phyloP scores from a whole-genome alignment of 1,140 invertebrate species.

The Halictus rubicundus region DNA sequence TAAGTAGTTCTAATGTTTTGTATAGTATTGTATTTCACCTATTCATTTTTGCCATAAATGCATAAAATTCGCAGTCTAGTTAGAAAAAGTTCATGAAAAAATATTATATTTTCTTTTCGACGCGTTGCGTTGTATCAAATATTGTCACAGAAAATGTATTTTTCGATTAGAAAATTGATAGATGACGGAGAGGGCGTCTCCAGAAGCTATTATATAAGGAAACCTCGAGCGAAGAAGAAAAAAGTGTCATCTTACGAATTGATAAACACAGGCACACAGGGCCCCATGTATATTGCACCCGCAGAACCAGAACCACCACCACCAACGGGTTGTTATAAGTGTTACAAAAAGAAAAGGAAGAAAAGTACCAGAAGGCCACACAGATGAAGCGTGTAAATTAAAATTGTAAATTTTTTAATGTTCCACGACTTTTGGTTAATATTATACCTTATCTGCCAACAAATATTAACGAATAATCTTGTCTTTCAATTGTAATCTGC shows the following conservation, averaged over 20 bases:
- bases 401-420: not conserved
- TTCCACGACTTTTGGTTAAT: not conserved
- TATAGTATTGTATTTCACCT: too few species aligned
- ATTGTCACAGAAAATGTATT: not conserved
- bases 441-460: not conserved
- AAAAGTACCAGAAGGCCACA: slow-evolving; percentile 54
- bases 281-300: slow-evolving; percentile 38
- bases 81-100: too few species aligned
- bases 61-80: too few species aligned
- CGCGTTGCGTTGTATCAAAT: not conserved
- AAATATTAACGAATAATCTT: not conserved
- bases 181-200: slow-evolving; percentile 39
- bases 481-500: not conserved
- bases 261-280: slow-evolving; percentile 57
- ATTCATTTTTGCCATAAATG: too few species aligned
- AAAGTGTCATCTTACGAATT: slow-evolving; percentile 50
- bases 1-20: too few species aligned
- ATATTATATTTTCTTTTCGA: too few species aligned
- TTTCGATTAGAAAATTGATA: slow-evolving; percentile 11
- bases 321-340: slow-evolving; percentile 67
- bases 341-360: slow-evolving; percentile 73
- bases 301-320: slow-evolving; percentile 64
- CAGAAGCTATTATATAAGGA: slow-evolving; percentile 40
- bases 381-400: slow-evolving; percentile 21
- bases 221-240: slow-evolving; percentile 54